phyloP scores from a whole-genome alignment of 2,888 invertebrate genomes.

The Flexamia atlantica region DNA sequence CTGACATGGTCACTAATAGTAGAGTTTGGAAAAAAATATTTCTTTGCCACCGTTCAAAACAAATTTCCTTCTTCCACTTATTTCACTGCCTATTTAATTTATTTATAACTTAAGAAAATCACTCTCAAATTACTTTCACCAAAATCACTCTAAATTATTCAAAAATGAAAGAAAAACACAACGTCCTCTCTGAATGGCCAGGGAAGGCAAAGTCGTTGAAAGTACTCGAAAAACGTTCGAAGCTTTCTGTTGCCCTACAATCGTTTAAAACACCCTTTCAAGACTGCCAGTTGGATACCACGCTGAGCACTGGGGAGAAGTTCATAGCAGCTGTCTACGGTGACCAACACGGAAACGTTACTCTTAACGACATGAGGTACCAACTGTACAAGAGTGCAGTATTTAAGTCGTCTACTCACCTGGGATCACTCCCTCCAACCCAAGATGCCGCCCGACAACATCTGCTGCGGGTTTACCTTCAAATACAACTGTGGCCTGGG shows the following conservation, averaged over 20 bases:
- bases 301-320: constrained; percentile 1
- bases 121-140: too few relatives aligned
- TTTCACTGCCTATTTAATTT: too few relatives aligned
- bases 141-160: too few relatives aligned
- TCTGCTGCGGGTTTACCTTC: not conserved
- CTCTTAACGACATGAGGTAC: constrained; percentile 3
- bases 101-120: too few relatives aligned
- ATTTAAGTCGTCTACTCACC: not conserved
- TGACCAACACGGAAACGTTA: not conserved
- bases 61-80: too few relatives aligned
- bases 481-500: constrained; percentile 6
- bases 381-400: not conserved
- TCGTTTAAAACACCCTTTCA: not conserved
- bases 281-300: constrained; percentile 16
- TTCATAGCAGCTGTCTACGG: constrained; percentile 18
- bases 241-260: not conserved
- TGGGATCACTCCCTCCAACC: not conserved
- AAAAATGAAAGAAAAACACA: not conserved
- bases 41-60: not conserved
- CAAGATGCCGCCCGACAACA: constrained; percentile 5
- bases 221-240: not conserved
- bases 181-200: not conserved
- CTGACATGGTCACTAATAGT: too few relatives aligned
- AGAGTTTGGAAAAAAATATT: too few relatives aligned
- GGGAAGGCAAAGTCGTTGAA: not conserved